Base-by-base conservation (phyloP, 2,888 invertebrate genomes). In the Troilus luridus region DNA sequence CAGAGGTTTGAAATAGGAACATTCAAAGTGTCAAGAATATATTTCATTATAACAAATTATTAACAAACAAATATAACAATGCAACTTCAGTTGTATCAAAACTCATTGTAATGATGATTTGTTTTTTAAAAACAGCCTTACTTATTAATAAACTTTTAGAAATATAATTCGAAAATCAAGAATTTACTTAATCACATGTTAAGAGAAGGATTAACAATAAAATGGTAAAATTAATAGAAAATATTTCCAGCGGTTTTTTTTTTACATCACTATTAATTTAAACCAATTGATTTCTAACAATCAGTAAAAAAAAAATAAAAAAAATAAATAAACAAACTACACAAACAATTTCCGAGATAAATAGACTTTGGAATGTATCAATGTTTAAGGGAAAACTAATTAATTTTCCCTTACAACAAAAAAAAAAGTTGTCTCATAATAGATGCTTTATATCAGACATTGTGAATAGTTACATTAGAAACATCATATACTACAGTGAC, bases 1-100 rank as follows among this genome's bases (percentile, higher is more conserved):
- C 41, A 77, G 17, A 77, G 72, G 72, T 77, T 77, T 77, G 72
- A 77, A 77, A 77, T 7, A 77, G 72, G 72, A 77, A 77, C 17
- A 9, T 77, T 77, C 17, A 77, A 77, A 41, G 72, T 77, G 24
- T 19, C 41, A 77, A 77, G 41, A 77, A 77, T 77, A 27, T 72
- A 64, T 64, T 41, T 77, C 5, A 41, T 77, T 8, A 41, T 77
- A 77, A 77, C 72, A 77, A 41, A 41, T 77, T 8, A 77, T 27
- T 19, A 41, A 77, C 72, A 77, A 77, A 77, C 27, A 77, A 77
- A 77, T 77, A 77, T 17, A 77, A 41, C 41, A 41, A 17, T 17
- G 72, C 24, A 19, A 77, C 17, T 41, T 77, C 8, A 41, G 9
- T 77, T 7, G 27, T 77, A n/a, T 41, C 14, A 77, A 77, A 77